Evolutionary conservation across 2,888 invertebrate genomes (phyloP), one percentile per base, ranked within the genome.

Genomic region (Blastobasis lacticolella): DNA sequence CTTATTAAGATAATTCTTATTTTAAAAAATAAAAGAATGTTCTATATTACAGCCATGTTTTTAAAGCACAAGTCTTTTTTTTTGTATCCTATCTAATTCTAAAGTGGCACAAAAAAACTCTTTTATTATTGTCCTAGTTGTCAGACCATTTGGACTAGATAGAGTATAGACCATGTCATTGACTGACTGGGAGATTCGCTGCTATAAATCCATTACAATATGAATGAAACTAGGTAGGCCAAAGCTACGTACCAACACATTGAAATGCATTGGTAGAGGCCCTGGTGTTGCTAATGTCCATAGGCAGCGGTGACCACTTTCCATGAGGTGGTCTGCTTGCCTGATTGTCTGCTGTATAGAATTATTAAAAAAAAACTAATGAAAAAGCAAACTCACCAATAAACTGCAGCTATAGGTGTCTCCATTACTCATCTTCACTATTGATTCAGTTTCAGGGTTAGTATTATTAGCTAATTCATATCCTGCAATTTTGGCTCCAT

Each of bases 401-500:
- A 95, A 81, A 54, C 92, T 90, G 66, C 94, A 92, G 0, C 88
- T 88, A 62, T 91, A 93, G 37, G 69, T 74, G 49, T 90, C 87
- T 38, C 94, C 94, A 78, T 91, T 91, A 59, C 90, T 89, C 69
- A 95, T 78, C 55, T 81, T 78, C 6, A 95, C 89, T 49, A 81
- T 63, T 52, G 88, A 77, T 10, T 71, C 65, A 36, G 71, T 64
- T 47, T 71, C 73, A 0, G 92, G 90, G 23, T 23, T 23, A 23
- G 3, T 3, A 23, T 3, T 23, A 23, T 23, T 23, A 23, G 23
- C 23, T 46, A 95, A 73, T 38, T 86, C 66, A 59, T 94, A 93
- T n/a, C 88, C 81, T 49, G 90, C 86, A 47, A 95, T 92, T 71
- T 91, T 92, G 0, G 94, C 90, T 54, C 90, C 88, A 74, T 95